A percentile compares a stretch with the other conserved stretches of the same genome.
Conservation (phyloP, 2,888 invertebrate genomes). For the Epinotia brunnichana region DNA sequence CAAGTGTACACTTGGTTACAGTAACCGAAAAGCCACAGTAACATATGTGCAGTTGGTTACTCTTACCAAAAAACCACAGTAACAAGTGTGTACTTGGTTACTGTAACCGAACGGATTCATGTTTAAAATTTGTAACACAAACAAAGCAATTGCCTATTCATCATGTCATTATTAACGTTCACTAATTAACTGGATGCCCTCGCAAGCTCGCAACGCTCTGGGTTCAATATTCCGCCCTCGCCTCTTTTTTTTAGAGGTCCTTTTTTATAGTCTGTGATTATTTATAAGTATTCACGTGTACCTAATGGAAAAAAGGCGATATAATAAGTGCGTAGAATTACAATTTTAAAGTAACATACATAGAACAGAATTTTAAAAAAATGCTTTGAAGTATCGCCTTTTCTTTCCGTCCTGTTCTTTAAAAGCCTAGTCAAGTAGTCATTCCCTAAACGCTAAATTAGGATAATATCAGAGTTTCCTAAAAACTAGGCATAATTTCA, state of each 20-base stretch:
- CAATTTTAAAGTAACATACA: neutral
- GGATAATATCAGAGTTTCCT: conserved; percentile 5
- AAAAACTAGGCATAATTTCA: conserved; percentile 32
- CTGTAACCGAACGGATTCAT: too few relatives aligned
- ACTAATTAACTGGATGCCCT: neutral
- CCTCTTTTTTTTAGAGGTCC: conserved; percentile 3
- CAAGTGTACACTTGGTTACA: too few relatives aligned
- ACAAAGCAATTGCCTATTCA: too few relatives aligned
- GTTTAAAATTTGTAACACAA: too few relatives aligned
- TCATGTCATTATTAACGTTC: neutral
- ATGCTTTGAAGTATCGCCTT: neutral
- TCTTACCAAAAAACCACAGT: too few relatives aligned
- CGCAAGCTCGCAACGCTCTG: neutral
- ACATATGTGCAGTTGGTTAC: too few relatives aligned
- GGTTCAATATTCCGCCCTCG: neutral
- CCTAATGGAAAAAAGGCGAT: conserved; percentile 22
- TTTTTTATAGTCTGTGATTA: conserved; percentile 10
- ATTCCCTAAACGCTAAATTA: neutral
- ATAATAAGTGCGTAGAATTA: neutral
- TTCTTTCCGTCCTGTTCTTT: conserved; percentile 19
- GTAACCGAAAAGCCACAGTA: too few relatives aligned
- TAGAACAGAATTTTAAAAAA: neutral
- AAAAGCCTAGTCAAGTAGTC: neutral
- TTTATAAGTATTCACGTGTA: conserved; percentile 12
- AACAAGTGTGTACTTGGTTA: too few relatives aligned